Conservation (phyloP, 2,113 vertebrate genomes). For the Microcebus ravelobensis region DNA sequence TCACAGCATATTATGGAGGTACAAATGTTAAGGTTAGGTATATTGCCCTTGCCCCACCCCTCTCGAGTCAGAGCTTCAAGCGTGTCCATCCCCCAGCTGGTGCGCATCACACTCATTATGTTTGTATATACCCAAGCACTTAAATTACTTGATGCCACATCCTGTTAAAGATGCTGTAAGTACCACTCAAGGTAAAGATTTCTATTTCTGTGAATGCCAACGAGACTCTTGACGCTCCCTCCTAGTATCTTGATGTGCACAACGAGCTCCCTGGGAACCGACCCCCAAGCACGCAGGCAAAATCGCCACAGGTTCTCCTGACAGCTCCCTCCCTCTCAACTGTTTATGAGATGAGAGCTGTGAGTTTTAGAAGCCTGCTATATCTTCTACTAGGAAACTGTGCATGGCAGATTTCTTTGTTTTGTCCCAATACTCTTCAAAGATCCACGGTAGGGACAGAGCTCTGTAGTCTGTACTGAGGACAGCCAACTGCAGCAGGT, state of each 20-base stretch:
- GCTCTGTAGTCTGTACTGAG: background rate
- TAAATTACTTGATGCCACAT: background rate
- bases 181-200: background rate
- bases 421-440: background rate
- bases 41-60: too few relatives aligned
- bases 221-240: background rate
- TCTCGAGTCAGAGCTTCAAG: too few relatives aligned
- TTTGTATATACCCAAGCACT: background rate
- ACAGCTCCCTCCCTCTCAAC: background rate
- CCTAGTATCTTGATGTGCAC: background rate
- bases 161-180: background rate
- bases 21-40: too few relatives aligned
- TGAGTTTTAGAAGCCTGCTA: background rate
- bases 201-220: background rate
- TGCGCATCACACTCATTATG: too few relatives aligned
- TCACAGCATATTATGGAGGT: too few relatives aligned
- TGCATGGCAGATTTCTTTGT: too few relatives aligned
- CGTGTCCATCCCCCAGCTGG: too few relatives aligned
- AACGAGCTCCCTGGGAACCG: background rate
- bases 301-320: background rate
- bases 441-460: background rate
- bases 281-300: too few relatives aligned
- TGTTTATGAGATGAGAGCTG: accelerated
- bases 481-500: accelerated
- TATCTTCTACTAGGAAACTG: background rate